These are phyloP conservation scores for Mizuhopecten yessoensis DNA, from an alignment of 1,140 invertebrate genomes.

Conservation along the genomic window DNA sequence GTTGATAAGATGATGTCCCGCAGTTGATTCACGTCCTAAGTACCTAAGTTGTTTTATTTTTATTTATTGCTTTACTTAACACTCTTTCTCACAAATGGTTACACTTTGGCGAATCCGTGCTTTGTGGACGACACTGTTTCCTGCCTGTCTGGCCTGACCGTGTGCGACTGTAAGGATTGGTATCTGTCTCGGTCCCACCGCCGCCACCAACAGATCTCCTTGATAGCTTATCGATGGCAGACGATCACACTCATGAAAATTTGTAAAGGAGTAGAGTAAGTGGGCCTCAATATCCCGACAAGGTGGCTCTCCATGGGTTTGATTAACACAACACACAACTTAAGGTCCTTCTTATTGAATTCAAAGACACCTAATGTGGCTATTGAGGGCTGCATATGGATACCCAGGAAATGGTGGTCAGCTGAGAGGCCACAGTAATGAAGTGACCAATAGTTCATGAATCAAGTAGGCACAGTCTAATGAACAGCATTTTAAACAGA, in stretches of 20 bases:
- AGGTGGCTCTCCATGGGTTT: neutral
- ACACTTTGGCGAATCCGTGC: too few species aligned
- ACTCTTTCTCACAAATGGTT: neutral
- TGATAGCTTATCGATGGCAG: slow-evolving; percentile 32
- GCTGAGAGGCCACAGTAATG: neutral
- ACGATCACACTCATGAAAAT: neutral
- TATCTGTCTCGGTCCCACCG: neutral
- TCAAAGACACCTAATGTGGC: neutral
- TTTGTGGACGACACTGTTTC: too few species aligned
- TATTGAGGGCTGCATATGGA: neutral
- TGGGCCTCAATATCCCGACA: slow-evolving; percentile 20
- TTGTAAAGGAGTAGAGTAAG: neutral
- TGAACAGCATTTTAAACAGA: neutral
- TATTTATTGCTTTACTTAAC: neutral
- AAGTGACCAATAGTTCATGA: neutral
- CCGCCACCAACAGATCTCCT: neutral
- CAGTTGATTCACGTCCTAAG: neutral
- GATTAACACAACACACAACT: neutral
- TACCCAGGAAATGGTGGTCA: neutral
- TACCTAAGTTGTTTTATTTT: neutral
- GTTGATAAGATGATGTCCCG: neutral
- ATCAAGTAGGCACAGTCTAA: neutral
- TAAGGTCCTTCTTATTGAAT: neutral
- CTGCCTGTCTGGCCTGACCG: neutral
- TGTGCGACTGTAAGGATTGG: neutral